Conservation (phyloP, 2,797 vertebrate genomes). For the Scolopax bukidnonensis region DNA sequence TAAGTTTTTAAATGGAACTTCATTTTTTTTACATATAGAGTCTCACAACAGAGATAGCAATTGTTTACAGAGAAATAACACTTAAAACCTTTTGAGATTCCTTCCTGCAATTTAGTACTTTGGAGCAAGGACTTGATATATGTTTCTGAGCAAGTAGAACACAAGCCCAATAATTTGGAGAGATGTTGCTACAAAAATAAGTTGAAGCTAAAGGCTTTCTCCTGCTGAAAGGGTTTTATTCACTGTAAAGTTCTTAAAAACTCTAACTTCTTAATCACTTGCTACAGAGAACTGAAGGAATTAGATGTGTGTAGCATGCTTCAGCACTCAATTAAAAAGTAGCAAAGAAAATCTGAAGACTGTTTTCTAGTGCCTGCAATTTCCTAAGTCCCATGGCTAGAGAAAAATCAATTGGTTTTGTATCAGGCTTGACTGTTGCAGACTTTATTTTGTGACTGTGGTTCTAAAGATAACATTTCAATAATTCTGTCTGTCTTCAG, state of each 20-base stretch:
- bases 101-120: not conserved
- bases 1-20: not conserved
- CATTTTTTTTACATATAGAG: not conserved
- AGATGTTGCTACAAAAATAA: not conserved
- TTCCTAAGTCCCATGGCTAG: not conserved
- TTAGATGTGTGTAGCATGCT: constrained; percentile 13
- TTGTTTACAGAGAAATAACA: not conserved
- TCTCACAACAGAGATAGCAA: not conserved
- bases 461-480: constrained; percentile 18
- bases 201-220: not conserved
- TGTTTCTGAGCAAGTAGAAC: not conserved
- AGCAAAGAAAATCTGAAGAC: not conserved
- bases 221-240: not conserved
- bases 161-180: not conserved
- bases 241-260: constrained; percentile 5
- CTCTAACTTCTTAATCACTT: not conserved
- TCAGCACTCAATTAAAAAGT: constrained; percentile 19
- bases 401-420: constrained; percentile 27
- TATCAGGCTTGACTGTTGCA: constrained; percentile 15
- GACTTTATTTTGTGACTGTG: constrained; percentile 30
- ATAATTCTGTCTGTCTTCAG: not conserved
- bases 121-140: not conserved
- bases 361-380: constrained; percentile 29
- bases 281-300: not conserved
- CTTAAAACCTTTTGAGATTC: not conserved